Conservation (phyloP, 2,797 vertebrate genomes). For the Urophycis tenuis region DNA sequence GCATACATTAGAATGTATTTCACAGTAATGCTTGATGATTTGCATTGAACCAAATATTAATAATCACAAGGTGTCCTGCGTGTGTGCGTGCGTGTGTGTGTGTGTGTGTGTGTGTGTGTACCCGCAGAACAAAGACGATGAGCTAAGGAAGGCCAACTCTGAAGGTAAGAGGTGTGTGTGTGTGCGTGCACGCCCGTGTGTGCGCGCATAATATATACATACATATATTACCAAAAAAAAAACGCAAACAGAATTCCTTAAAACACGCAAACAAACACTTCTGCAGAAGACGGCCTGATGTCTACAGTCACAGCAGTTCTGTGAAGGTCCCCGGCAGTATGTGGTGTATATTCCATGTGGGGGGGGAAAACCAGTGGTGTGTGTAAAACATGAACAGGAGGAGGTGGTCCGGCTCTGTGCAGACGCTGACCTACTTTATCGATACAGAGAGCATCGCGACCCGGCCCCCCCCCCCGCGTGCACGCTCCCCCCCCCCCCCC, state of each 20-base stretch:
- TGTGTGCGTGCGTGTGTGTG: slow-evolving; percentile 5
- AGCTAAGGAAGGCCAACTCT: slow-evolving; percentile 62
- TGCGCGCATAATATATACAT: too few species aligned
- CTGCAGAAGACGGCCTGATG: too few species aligned
- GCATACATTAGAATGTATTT: background rate
- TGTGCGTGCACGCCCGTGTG: background rate
- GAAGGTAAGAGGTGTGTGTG: slow-evolving; percentile 44
- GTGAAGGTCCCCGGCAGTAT: background rate
- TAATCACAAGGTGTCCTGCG: background rate
- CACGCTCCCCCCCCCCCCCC: too few species aligned
- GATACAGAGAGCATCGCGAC: background rate
- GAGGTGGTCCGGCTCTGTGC: background rate
- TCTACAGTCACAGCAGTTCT: background rate
- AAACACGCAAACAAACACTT: too few species aligned
- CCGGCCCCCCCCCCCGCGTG: background rate
- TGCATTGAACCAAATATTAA: background rate
- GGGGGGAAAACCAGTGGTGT: background rate
- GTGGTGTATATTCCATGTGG: background rate
- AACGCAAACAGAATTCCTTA: too few species aligned
- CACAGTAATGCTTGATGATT: background rate
- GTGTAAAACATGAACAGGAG: background rate
- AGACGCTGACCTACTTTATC: background rate
- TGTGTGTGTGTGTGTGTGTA: slow-evolving; percentile 12
- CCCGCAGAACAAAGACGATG: slow-evolving; percentile 57
- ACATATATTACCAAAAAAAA: too few species aligned